Percentiles rank a stretch among this genome's conserved stretches.
Conservation (phyloP, 64 coral and sea anemone species). For the Acropora tenuis region DNA sequence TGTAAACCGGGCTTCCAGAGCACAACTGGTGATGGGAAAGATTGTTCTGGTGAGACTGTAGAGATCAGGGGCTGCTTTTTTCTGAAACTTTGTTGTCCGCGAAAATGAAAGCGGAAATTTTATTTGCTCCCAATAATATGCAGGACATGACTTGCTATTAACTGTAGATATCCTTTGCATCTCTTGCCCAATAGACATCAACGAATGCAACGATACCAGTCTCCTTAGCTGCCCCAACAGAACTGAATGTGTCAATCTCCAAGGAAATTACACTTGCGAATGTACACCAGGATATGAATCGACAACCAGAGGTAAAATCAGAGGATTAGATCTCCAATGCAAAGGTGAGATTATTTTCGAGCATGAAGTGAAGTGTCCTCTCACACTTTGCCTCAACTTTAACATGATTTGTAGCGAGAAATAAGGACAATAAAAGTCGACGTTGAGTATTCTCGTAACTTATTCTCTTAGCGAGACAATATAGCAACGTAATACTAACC, state of each 20-base stretch:
- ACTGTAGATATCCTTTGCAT: no score
- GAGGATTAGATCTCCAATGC: background rate
- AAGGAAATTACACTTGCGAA: constrained; percentile 1
- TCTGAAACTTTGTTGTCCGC: no score
- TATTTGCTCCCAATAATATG: no score
- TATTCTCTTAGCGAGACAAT: no score
- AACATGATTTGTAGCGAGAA: no score
- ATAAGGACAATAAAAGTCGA: no score
- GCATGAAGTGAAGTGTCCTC: no score
- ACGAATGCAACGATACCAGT: background rate
- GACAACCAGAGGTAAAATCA: background rate
- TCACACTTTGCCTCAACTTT: no score
- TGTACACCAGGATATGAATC: background rate
- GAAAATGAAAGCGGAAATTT: no score
- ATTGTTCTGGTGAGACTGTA: background rate
- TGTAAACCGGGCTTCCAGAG: background rate
- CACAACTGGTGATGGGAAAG: background rate
- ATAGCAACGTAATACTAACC: no score
- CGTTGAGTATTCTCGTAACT: no score
- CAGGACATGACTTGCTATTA: background rate
- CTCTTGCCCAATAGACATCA: background rate
- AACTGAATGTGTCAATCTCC: background rate
- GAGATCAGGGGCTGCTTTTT: no score
- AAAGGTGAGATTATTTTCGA: background rate
- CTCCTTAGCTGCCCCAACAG: background rate